Conservation (phyloP, 1,140 invertebrate genomes). For the Aphelinus atriplicis region DNA sequence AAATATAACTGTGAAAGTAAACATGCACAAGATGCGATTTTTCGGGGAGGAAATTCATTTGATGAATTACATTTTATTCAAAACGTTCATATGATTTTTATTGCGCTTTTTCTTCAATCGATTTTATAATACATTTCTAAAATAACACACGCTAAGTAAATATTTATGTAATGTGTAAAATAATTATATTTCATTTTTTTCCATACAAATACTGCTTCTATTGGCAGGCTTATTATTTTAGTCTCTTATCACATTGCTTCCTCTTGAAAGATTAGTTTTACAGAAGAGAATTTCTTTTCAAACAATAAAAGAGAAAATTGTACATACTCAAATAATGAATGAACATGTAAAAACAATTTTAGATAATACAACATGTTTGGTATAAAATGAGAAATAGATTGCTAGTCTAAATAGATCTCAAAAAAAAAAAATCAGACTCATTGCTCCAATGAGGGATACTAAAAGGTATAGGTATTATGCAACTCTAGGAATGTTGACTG, state of each 20-base stretch:
- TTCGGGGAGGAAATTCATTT: background rate
- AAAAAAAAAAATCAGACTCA: background rate
- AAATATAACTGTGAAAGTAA: too few species aligned
- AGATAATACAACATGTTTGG: background rate
- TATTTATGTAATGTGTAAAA: constrained; percentile 33
- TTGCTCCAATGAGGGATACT: background rate
- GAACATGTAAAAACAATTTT: background rate
- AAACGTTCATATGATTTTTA: constrained; percentile 37
- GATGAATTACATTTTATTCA: constrained; percentile 4
- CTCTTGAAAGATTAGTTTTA: background rate
- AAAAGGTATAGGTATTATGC: background rate
- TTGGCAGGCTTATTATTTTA: constrained; percentile 37
- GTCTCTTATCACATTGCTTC: constrained; percentile 34
- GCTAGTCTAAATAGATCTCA: background rate
- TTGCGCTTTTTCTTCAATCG: constrained; percentile 24
- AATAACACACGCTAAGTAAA: constrained; percentile 20
- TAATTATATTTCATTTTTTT: constrained; percentile 37
- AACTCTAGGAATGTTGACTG: constrained; percentile 33
- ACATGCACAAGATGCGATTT: too few species aligned
- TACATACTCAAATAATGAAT: constrained; percentile 11
- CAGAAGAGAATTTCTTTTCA: too few species aligned
- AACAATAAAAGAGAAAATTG: background rate
- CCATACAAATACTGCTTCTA: constrained; percentile 37
- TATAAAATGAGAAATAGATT: constrained; percentile 6
- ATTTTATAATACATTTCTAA: constrained; percentile 29